phyloP scores from a whole-genome alignment of 2,888 invertebrate species.

The Tachina lurida region DNA sequence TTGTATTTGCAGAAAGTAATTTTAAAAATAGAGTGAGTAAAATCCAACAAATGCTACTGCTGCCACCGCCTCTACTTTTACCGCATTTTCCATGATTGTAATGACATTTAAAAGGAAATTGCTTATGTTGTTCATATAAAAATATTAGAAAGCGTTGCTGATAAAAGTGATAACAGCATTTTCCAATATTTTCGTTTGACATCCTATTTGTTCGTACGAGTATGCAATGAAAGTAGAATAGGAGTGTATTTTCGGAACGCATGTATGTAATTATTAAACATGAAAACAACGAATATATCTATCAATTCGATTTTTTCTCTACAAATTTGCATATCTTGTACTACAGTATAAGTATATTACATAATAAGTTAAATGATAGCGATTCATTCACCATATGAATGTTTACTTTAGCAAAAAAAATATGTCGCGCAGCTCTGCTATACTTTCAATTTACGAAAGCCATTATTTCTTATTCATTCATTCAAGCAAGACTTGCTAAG shows the following conservation, averaged over 20 bases:
- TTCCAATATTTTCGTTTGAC: conserved; percentile 46
- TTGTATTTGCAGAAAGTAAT: conserved; percentile 44
- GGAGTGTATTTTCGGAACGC: background rate
- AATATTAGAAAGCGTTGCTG: conserved; percentile 70
- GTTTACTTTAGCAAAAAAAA: conserved; percentile 54
- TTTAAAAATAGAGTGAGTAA: conserved; percentile 56
- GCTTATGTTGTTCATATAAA: conserved; percentile 73
- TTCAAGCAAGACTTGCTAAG: conserved; percentile 29
- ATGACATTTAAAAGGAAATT: conserved; percentile 27
- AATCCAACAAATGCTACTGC: conserved; percentile 35
- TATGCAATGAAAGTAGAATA: background rate
- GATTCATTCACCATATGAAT: conserved; percentile 15
- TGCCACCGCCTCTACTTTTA: conserved; percentile 48
- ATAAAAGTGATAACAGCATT: conserved; percentile 66
- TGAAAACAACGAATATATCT: background rate
- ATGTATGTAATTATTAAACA: background rate
- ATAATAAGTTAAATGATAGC: conserved; percentile 1
- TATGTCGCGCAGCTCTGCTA: conserved; percentile 33
- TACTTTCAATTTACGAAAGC: conserved; percentile 39
- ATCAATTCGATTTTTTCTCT: background rate
- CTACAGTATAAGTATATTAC: conserved; percentile 7
- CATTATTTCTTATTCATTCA: conserved; percentile 23
- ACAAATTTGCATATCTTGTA: background rate
- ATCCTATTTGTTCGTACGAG: conserved; percentile 40
- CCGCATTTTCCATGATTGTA: conserved; percentile 43